Evolutionary conservation across 2,888 invertebrate species (phyloP), one percentile per base, ranked within the genome.

Genomic region (Junonia oenone): DNA sequence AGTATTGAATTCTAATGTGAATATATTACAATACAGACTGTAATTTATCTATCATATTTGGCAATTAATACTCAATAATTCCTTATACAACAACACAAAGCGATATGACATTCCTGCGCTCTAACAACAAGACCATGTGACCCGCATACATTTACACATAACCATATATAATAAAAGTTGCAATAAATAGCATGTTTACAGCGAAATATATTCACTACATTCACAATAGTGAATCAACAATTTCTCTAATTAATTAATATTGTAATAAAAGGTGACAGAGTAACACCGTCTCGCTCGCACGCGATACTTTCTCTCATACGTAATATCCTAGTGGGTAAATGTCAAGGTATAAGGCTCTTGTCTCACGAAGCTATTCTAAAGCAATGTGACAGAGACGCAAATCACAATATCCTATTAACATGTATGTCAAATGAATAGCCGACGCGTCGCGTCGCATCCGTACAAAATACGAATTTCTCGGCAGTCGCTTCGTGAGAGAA

Each of bases 101-200:
- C 40, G 40, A 40, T 43, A 43, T 13, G 43, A 43, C n/a, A 43
- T 26, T 43, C 22, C 22, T 26, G 13, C 8, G n/a, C 13, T 31
- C 14, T 46, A 33, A 8, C 43, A 27, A 51, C 37, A 17, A 52
- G 29, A 52, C 46, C 56, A 17, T 48, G 48, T 54, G 43, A 51
- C 29, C 14, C 50, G 19, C 51, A 45, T 38, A n/a, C 19, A 9
- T 29, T 26, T 26, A 29, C 15, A 45, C 15, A 15, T 17, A 17
- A 37, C 14, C 9, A 37, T 9, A 14, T 15, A n/a, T n/a, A n/a
- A n/a, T n/a, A n/a, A 37, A 37, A 17, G 15, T 17, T 3, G 2
- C 14, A 37, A 9, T 15, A 37, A 35, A 35, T 6, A 6, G 14
- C 37, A 37, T 9, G 29, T 29, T 37, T 9, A 15, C 35, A 4